Base-by-base conservation (phyloP, 2,113 vertebrate species). In the Polypterus senegalus region DNA sequence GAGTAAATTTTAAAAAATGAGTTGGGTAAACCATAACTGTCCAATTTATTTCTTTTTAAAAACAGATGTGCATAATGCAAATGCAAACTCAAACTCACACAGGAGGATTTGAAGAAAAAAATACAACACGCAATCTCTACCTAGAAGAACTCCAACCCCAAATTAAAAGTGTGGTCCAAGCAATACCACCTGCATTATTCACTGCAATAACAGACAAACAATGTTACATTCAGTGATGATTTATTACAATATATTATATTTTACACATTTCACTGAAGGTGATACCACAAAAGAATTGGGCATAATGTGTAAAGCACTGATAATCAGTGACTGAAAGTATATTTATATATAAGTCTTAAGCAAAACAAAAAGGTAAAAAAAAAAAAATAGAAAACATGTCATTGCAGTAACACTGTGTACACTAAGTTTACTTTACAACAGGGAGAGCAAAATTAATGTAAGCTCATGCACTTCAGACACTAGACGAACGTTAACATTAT, bases 181-280 rank as follows among this genome's bases (percentile, higher is more conserved):
- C 27, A 27, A 27, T 27, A 27, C 27, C 27, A 27, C 27, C 27
- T 27, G 27, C 27, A 27, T 27, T 27, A 27, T 27, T 27, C 27
- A 27, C 27, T 27, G 27, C 27, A 44, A 43, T 3, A 43, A 58
- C 27, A 45, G 46, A 7, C n/a, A 8, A 45, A 46, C 5, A 48
- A 11, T 76, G 54, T 71, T 71, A 76, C 78, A 81, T 65, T 80
- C 76, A 70, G 76, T 81, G 72, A 81, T 76, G 76, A 77, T 70
- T 86, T 86, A 88, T 89, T 86, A 81, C 70, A 71, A 79, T 71
- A 81, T 76, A 83, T 78, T 76, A 79, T 57, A 69, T 61, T 74
- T 81, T 77, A 85, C 75, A 85, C 74, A 77, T 69, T 77, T 79
- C 62, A 73, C 63, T 76, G 67, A 74, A 78, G 72, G 74, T 72